Evolutionary conservation across 2,888 invertebrate genomes (phyloP).

Genomic region (Amblyteles armatorius): DNA sequence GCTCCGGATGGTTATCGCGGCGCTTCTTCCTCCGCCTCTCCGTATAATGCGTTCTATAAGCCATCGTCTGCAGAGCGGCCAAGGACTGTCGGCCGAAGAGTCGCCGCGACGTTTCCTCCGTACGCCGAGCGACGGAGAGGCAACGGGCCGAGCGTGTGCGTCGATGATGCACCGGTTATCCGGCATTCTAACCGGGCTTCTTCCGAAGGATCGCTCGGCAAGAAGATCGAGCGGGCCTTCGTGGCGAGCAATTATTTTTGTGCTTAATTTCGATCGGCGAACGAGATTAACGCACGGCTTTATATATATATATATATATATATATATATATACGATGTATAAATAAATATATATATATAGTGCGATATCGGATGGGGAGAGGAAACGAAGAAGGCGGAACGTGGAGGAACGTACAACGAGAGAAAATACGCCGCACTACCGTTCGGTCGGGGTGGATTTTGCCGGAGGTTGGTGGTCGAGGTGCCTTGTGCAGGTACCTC

Average conservation of each 20-base stretch:
- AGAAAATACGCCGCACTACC: background rate
- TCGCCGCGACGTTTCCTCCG: background rate
- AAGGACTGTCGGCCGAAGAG: background rate
- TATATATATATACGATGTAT: background rate
- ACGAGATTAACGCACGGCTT: slow-evolving; percentile 73
- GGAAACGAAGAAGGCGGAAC: slow-evolving; percentile 58
- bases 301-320: slow-evolving; percentile 14
- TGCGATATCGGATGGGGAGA: slow-evolving; percentile 20
- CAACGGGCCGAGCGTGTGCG: slow-evolving; percentile 3
- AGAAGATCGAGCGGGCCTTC: slow-evolving; percentile 49
- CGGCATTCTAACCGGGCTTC: slow-evolving; percentile 50
- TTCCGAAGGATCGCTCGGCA: slow-evolving; percentile 35
- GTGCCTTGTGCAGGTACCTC: background rate
- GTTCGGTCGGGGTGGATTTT: background rate
- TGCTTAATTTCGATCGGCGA: slow-evolving; percentile 75
- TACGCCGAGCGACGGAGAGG: slow-evolving; percentile 2
- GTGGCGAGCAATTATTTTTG: slow-evolving; percentile 76
- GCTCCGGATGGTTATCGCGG: background rate
- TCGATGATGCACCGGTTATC: slow-evolving; percentile 51
- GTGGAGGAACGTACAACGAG: slow-evolving; percentile 65
- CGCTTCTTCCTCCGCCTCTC: background rate
- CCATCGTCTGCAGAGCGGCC: background rate
- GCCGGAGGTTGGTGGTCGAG: background rate
- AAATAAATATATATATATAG: background rate
- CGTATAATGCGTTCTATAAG: background rate